phyloP scores from a whole-genome alignment of 2,888 invertebrate species.

The Platycheirus albimanus region DNA sequence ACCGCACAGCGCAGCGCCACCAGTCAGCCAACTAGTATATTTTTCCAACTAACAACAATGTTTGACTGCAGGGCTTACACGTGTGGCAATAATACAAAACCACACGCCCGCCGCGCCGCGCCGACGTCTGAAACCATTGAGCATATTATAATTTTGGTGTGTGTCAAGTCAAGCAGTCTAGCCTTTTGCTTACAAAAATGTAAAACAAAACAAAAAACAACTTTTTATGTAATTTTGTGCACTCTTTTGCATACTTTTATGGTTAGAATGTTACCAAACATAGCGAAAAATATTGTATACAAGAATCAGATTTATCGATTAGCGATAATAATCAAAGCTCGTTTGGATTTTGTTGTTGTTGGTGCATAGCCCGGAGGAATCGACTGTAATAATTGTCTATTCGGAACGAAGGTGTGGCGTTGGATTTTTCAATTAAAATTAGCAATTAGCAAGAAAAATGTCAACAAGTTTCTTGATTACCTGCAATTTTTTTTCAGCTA shows the following conservation, averaged over 20 bases:
- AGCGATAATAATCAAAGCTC: slow-evolving; percentile 34
- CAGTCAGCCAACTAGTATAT: not conserved
- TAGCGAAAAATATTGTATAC: slow-evolving; percentile 48
- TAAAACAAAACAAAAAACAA: slow-evolving; percentile 5
- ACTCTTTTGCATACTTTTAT: slow-evolving; percentile 32
- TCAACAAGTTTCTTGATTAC: slow-evolving; percentile 61
- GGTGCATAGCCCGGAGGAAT: slow-evolving; percentile 9
- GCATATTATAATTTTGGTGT: slow-evolving; percentile 7
- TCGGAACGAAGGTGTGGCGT: slow-evolving; percentile 59
- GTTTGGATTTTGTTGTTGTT: slow-evolving; percentile 12
- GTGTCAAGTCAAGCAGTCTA: slow-evolving; percentile 12
- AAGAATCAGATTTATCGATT: slow-evolving; percentile 67
- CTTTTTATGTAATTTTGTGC: slow-evolving; percentile 3
- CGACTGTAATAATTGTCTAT: slow-evolving; percentile 31
- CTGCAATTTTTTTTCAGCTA: not conserved
- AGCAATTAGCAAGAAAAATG: slow-evolving; percentile 68
- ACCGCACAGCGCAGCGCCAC: too few species aligned
- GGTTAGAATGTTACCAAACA: slow-evolving; percentile 60
- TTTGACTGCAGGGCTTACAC: slow-evolving; percentile 45
- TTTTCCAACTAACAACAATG: slow-evolving; percentile 38
- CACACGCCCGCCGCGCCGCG: not conserved
- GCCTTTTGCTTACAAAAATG: not conserved
- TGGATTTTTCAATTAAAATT: slow-evolving; percentile 71
- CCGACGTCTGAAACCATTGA: slow-evolving; percentile 15
- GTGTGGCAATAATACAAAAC: not conserved